Evolutionary conservation across 2,797 vertebrate species (phyloP), one percentile per base, ranked within the genome.

Genomic region (Poecilia gillii): DNA sequence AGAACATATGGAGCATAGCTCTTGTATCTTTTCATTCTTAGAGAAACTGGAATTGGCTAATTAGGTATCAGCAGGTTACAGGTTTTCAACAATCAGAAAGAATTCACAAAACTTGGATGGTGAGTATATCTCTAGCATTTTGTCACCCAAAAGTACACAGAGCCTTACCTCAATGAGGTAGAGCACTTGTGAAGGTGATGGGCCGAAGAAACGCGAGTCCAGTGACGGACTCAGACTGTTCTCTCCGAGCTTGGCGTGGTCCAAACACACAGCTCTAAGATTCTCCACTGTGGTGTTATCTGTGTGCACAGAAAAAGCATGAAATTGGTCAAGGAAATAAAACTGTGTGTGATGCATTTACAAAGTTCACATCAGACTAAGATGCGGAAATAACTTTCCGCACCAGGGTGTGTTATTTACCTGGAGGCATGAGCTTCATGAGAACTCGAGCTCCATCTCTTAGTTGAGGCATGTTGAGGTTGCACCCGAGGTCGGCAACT

Each of bases 391-490:
- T 43, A 41, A n/a, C 23, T 4, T 23, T 11, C 23, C 36, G 41
- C 36, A 39, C 25, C 18, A 31, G 8, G 0, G 1, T 47, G 18
- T 47, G 70, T n/a, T 74, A 89, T 94, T 98, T 95, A 99, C 99
- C 99, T 94, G 98, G 98, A 76, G 99, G 99, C 98, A 99, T 99
- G 85, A 99, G 97, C 89, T 99, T 99, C 99, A 99, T 99, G 87
- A 99, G 97, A 87, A 99, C 95, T 82, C 99, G 96, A 90, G 99
- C 98, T 89, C 99, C 98, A 90, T 99, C 99, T 93, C 99, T 95
- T 80, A 99, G 97, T 81, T 98, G 97, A 57, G 99, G 97, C 98
- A 99, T 99, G 94, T 97, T 99, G 88, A 99, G 96, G 90, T 96
- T 98, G 93, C 99, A 99, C 85, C 99, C 99, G 81, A 99, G 94